phyloP scores from a whole-genome alignment of 2,797 vertebrate species.

The Centroberyx gerrardi region DNA sequence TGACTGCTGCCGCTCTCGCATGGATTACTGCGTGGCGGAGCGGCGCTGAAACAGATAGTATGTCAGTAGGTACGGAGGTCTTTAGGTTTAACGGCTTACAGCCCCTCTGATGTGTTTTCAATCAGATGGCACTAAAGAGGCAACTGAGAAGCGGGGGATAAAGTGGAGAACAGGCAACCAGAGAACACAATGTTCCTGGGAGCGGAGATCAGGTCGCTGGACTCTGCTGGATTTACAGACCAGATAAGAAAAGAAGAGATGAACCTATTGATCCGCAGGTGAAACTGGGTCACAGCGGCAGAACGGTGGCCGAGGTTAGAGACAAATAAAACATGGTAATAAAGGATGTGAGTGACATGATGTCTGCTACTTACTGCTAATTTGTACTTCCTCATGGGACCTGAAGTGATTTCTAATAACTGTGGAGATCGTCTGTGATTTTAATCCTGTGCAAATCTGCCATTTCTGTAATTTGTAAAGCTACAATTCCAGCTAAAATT shows the following conservation, averaged over 20 bases:
- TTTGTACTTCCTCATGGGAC: too few relatives aligned
- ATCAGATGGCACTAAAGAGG: slow-evolving; percentile 53
- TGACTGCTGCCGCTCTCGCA: background rate
- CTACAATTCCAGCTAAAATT: too few relatives aligned
- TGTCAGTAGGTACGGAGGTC: slow-evolving; percentile 28
- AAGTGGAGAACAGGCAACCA: slow-evolving; percentile 13
- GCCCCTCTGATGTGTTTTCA: slow-evolving; percentile 48
- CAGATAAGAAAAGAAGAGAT: background rate
- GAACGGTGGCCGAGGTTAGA: background rate
- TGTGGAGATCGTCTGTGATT: too few relatives aligned
- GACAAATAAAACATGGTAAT: background rate
- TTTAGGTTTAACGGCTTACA: slow-evolving; percentile 51
- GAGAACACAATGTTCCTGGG: slow-evolving; percentile 16
- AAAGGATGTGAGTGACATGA: too few relatives aligned
- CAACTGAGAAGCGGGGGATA: slow-evolving; percentile 32
- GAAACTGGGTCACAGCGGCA: background rate
- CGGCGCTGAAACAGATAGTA: slow-evolving; percentile 18
- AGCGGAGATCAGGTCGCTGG: too few relatives aligned
- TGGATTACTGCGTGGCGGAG: slow-evolving; percentile 46
- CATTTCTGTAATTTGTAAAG: too few relatives aligned
- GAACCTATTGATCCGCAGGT: slow-evolving; percentile 13
- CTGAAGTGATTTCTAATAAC: too few relatives aligned
- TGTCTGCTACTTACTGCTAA: too few relatives aligned
- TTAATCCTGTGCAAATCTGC: too few relatives aligned
- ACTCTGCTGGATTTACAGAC: slow-evolving; percentile 2